Evolutionary conservation across 1,140 invertebrate genomes (phyloP).

Genomic region (Zeugodacus cucurbitae): DNA sequence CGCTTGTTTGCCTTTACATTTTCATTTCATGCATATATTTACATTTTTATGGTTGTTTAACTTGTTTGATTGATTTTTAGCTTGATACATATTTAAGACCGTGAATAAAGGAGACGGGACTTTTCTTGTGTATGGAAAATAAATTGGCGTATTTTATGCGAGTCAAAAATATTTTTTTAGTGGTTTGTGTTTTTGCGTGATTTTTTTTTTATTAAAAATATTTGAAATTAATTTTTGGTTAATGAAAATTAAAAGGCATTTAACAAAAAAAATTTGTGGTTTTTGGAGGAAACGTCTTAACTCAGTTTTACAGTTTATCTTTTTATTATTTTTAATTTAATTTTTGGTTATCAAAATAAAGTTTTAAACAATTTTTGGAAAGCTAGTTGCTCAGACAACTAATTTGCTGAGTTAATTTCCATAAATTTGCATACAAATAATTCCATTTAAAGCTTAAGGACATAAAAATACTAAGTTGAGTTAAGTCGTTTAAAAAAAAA

Average conservation of each 20-base stretch:
- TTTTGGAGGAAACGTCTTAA: too few relatives aligned
- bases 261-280: background rate
- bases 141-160: background rate
- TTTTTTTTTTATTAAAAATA: background rate
- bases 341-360: too few relatives aligned
- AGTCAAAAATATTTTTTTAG: background rate
- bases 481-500: background rate
- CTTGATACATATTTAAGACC: background rate
- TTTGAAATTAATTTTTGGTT: background rate
- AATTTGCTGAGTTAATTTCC: too few relatives aligned
- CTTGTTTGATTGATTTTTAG: background rate
- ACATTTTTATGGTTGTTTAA: background rate
- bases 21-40: background rate
- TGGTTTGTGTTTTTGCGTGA: background rate
- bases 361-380: too few relatives aligned
- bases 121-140: background rate
- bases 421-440: too few relatives aligned
- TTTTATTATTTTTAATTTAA: too few relatives aligned
- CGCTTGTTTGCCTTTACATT: background rate
- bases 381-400: too few relatives aligned
- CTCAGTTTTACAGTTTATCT: too few relatives aligned
- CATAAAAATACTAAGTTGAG: too few relatives aligned
- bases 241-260: background rate
- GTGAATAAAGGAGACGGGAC: too few relatives aligned
- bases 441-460: too few relatives aligned